Conservation (phyloP, 2,888 invertebrate species). For the Limnephilus lunatus region DNA sequence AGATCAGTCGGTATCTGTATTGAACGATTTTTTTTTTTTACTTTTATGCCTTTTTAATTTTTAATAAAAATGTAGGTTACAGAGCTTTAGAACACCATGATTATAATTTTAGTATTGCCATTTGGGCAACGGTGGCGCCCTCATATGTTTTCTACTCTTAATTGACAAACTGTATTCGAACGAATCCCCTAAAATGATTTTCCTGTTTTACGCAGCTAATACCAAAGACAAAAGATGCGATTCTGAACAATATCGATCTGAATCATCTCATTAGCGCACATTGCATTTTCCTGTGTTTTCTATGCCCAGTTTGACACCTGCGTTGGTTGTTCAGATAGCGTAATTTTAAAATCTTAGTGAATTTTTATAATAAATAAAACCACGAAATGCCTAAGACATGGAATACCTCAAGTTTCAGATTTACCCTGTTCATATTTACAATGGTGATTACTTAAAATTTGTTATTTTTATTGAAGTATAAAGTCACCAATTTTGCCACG, state of each 20-base stretch:
- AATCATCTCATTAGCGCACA: slow-evolving; percentile 15
- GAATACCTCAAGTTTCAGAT: slow-evolving; percentile 52
- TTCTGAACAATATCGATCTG: slow-evolving; percentile 23
- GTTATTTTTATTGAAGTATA: slow-evolving; percentile 26
- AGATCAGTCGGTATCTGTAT: no score
- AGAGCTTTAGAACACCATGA: no score
- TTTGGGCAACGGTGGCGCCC: no score
- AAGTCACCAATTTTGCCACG: slow-evolving; percentile 58
- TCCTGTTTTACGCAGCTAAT: not conserved
- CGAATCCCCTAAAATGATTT: no score
- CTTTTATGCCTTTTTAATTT: no score
- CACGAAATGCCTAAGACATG: slow-evolving; percentile 52
- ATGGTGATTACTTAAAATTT: slow-evolving; percentile 48
- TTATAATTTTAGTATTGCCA: no score
- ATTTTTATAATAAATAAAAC: slow-evolving; percentile 24
- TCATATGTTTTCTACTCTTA: no score
- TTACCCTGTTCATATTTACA: slow-evolving; percentile 52
- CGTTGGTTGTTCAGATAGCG: slow-evolving; percentile 15
- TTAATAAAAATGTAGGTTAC: no score
- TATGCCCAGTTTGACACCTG: slow-evolving; percentile 54
- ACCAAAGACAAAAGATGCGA: not conserved
- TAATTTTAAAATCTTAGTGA: slow-evolving; percentile 34
- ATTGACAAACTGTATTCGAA: no score
- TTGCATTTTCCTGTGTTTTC: slow-evolving; percentile 22
- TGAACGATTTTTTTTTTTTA: no score